Conservation (phyloP, 2,888 invertebrate species). For the Helobdella robusta region DNA sequence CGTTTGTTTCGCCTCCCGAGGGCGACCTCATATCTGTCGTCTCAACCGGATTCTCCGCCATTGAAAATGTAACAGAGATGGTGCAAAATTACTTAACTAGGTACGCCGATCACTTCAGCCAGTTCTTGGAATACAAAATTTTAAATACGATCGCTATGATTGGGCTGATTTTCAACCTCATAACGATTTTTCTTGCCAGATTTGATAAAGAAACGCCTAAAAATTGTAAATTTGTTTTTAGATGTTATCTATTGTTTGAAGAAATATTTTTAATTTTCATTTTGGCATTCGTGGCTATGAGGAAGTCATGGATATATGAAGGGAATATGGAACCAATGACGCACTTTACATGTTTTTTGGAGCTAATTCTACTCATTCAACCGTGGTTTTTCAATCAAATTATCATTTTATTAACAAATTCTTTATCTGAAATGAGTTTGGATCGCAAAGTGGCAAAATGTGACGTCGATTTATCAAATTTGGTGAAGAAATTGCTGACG, state of each 20-base stretch:
- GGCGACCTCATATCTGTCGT: neutral
- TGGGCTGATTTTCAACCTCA: constrained; percentile 13
- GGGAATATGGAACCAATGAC: neutral
- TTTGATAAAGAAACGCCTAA: constrained; percentile 8
- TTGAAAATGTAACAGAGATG: constrained; percentile 9
- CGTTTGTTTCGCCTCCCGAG: neutral
- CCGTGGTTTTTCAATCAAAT: constrained; percentile 6
- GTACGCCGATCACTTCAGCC: neutral
- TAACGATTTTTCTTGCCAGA: neutral
- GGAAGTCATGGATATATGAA: neutral
- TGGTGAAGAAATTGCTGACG: too few species aligned
- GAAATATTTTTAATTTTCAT: constrained; percentile 2
- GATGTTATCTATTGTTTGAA: neutral
- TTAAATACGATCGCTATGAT: neutral
- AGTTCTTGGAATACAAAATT: constrained; percentile 9
- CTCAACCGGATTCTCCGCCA: neutral
- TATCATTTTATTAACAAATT: too few species aligned
- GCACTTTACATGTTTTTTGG: constrained; percentile 18
- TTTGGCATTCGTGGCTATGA: neutral
- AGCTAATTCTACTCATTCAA: neutral
- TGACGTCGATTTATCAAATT: too few species aligned
- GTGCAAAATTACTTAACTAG: constrained; percentile 9
- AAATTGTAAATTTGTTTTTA: neutral
- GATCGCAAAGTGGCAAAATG: too few species aligned
- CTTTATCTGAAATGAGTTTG: too few species aligned